Percentiles rank a stretch among this genome's conserved stretches.
These are phyloP conservation scores for Dasyornis broadbenti DNA, from an alignment of 2,113 vertebrate genomes.

Conservation along the genomic window DNA sequence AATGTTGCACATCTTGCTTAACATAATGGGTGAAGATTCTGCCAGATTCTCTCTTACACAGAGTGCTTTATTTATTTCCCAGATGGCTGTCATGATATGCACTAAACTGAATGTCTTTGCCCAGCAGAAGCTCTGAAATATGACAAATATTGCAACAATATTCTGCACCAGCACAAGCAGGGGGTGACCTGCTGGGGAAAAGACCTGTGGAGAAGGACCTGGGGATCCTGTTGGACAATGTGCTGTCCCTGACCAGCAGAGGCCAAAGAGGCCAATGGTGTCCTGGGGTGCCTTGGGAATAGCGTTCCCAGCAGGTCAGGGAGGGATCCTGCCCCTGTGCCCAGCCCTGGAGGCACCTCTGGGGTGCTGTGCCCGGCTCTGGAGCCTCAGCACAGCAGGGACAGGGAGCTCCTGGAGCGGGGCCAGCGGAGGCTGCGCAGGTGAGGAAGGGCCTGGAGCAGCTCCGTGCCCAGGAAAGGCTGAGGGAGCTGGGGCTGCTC, in stretches of 20 bases:
- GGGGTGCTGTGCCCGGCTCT: neutral
- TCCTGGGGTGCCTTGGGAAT: fast-evolving
- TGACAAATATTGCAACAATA: neutral
- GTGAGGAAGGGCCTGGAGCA: neutral
- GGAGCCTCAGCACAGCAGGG: neutral
- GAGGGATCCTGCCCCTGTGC: neutral
- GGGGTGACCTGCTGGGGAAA: neutral
- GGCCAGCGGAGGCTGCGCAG: too few species aligned
- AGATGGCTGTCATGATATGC: neutral
- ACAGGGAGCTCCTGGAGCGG: neutral
- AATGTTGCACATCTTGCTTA: neutral
- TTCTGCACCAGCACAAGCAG: neutral
- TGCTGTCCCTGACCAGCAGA: neutral
- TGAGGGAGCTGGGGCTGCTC: neutral
- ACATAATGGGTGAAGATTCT: neutral
- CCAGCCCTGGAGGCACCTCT: neutral
- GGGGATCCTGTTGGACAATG: neutral
- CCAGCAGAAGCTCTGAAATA: neutral
- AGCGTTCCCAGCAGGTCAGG: neutral
- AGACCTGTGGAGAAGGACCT: neutral
- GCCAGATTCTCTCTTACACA: neutral
- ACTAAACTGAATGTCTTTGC: neutral
- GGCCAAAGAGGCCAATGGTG: fast-evolving
- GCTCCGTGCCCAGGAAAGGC: neutral
- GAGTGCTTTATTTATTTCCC: neutral